These are phyloP conservation scores for Mythimna pallens DNA, from an alignment of 2,888 invertebrate genomes.

Conservation along the genomic window DNA sequence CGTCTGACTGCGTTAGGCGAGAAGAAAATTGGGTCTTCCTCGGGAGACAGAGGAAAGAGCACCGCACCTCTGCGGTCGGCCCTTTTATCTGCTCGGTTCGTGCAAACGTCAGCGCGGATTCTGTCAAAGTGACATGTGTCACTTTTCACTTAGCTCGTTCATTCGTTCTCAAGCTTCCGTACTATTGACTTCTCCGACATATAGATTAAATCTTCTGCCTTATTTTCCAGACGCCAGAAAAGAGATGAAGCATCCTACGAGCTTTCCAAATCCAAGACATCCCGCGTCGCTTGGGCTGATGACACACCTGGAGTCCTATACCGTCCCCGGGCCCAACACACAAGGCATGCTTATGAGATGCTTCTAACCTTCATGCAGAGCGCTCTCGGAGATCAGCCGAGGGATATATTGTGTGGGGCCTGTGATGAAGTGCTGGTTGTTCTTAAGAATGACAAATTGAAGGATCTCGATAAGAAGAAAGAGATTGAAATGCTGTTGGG, in stretches of 20 bases:
- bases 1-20: no score
- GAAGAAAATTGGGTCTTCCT: no score
- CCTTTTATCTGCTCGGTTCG: no score
- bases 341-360: constrained; percentile 98
- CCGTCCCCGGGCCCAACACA: constrained; percentile 99
- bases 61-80: no score
- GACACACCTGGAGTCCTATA: constrained; percentile 98
- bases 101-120: no score
- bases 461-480: constrained; percentile 97
- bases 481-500: constrained; percentile 97
- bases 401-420: constrained; percentile 99
- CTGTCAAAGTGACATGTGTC: no score
- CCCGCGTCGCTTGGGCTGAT: constrained; percentile 96
- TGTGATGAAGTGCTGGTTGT: constrained; percentile 99
- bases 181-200: no score
- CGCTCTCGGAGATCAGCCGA: constrained; percentile 98
- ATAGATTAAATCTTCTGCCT: neutral
- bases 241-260: constrained; percentile 98
- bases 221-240: constrained; percentile 93
- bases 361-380: constrained; percentile 99
- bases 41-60: no score
- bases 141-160: no score
- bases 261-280: constrained; percentile 96
- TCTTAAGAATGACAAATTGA: constrained; percentile 98
- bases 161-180: no score